Evolutionary conservation across 2,113 vertebrate genomes (phyloP).

Genomic region (Campylomormyrus tamandua): DNA sequence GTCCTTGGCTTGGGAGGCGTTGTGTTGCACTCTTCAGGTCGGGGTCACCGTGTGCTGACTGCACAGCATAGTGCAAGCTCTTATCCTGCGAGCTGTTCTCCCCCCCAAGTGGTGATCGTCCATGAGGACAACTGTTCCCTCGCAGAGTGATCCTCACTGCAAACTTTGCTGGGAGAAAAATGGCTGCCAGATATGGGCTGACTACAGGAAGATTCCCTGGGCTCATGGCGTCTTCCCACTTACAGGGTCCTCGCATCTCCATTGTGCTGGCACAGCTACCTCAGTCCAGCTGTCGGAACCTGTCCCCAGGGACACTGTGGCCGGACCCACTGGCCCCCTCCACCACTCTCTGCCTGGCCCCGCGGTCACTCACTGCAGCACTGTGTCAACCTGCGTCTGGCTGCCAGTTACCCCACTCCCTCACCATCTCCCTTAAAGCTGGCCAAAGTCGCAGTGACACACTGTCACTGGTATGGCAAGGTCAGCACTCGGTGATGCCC

Average conservation of each 20-base stretch:
- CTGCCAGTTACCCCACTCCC: slow-evolving; percentile 74
- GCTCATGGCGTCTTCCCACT: background rate
- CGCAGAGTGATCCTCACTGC: no score
- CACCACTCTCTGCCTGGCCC: slow-evolving; percentile 65
- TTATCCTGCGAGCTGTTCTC: background rate
- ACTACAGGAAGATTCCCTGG: background rate
- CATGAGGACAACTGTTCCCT: no score
- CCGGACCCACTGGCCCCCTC: slow-evolving; percentile 73
- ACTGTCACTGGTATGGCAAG: background rate
- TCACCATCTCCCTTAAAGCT: slow-evolving; percentile 89
- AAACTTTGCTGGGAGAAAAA: background rate
- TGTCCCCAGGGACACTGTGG: slow-evolving; percentile 53
- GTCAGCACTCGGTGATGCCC: slow-evolving; percentile 54
- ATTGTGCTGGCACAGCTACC: slow-evolving; percentile 66
- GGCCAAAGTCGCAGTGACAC: slow-evolving; percentile 76
- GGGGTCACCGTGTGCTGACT: background rate
- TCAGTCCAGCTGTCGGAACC: slow-evolving; percentile 72
- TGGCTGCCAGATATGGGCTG: background rate
- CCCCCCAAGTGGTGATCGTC: no score
- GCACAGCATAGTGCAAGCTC: background rate
- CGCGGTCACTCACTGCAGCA: slow-evolving; percentile 71
- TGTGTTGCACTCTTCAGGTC: slow-evolving; percentile 74
- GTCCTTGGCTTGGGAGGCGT: slow-evolving; percentile 65
- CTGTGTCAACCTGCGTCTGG: slow-evolving; percentile 75
- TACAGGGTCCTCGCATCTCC: slow-evolving; percentile 70